Conservation (phyloP, 2,888 invertebrate genomes). For the Geophilus truncorum region DNA sequence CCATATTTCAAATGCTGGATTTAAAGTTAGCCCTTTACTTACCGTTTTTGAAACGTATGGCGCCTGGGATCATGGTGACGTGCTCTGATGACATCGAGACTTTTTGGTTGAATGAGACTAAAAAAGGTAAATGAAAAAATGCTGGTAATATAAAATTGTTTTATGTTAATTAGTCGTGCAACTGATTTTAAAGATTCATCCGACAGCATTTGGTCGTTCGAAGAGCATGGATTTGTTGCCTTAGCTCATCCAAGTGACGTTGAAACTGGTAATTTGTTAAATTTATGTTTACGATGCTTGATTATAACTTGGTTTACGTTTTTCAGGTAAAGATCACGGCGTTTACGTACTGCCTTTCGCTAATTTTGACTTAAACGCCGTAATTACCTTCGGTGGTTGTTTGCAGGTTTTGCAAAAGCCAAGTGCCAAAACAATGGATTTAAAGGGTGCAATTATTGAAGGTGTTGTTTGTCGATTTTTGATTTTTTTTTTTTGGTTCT, state of each 20-base stretch:
- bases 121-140: not conserved
- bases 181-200: not conserved
- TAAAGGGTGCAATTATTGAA: constrained; percentile 46
- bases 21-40: constrained; percentile 50
- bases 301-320: not conserved
- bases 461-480: constrained; percentile 28
- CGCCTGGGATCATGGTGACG: constrained; percentile 49
- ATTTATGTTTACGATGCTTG: not conserved
- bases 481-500: constrained; percentile 31
- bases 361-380: not conserved
- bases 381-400: constrained; percentile 43
- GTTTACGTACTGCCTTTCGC: constrained; percentile 48
- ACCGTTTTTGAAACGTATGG: constrained; percentile 49
- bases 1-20: constrained; percentile 49
- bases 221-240: constrained; percentile 48
- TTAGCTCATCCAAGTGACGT: constrained; percentile 51
- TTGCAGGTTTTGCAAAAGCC: constrained; percentile 52
- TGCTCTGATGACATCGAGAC: constrained; percentile 52
- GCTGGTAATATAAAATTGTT: not conserved
- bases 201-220: constrained; percentile 36
- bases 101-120: constrained; percentile 38
- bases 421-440: constrained; percentile 45
- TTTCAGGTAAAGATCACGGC: constrained; percentile 45
- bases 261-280: constrained; percentile 44
- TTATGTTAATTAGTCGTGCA: not conserved